A percentile compares a stretch with the other conserved stretches of the same genome.
Evolutionary conservation across 2,888 invertebrate species (phyloP).

Genomic region (Selenia dentaria): DNA sequence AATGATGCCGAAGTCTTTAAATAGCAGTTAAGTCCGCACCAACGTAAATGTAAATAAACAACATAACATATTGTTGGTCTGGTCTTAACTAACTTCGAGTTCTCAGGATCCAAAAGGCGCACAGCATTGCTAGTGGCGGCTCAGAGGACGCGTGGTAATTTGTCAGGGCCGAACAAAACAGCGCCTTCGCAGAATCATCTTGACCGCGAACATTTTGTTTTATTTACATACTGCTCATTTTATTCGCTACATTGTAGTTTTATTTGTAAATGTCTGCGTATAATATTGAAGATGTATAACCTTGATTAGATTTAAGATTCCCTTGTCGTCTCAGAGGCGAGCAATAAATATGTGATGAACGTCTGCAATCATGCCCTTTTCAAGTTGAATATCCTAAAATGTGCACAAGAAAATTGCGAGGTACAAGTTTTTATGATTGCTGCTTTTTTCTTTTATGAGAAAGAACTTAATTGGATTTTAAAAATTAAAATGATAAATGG

Average conservation of each 20-base stretch:
- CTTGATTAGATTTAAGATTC: constrained; percentile 41
- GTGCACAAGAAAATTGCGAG: constrained; percentile 7
- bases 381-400: constrained; percentile 15
- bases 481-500: too few relatives aligned
- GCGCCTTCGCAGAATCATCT: constrained; percentile 53
- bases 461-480: constrained; percentile 5
- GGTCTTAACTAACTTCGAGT: background rate
- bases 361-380: constrained; percentile 33
- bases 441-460: too few relatives aligned
- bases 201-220: constrained; percentile 47
- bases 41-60: background rate
- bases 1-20: too few relatives aligned
- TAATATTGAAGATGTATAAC: constrained; percentile 33
- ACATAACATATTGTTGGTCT: constrained; percentile 1
- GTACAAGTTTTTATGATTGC: constrained; percentile 6
- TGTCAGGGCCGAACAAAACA: constrained; percentile 45
- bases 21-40: constrained; percentile 13
- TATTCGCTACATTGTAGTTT: constrained; percentile 42
- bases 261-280: constrained; percentile 44
- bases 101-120: constrained; percentile 13
- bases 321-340: constrained; percentile 30
- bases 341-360: constrained; percentile 26
- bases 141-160: constrained; percentile 35
- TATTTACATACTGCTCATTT: constrained; percentile 49
- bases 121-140: background rate